A percentile compares a stretch with the other conserved stretches of the same genome.
Conservation (phyloP, 1,140 invertebrate species). For the Meloidogyne chitwoodi region DNA sequence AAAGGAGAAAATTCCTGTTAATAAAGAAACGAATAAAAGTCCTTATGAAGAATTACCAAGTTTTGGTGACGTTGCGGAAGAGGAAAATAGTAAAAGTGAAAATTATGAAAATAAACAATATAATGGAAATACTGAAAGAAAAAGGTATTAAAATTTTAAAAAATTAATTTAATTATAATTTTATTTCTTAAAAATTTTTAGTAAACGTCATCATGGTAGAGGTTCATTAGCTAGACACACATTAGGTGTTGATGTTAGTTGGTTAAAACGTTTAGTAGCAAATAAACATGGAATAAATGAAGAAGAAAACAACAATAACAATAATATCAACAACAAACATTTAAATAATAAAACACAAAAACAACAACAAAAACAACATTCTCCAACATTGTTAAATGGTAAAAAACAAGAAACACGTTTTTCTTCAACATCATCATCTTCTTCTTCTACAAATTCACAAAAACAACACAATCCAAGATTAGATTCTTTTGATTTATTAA, state of each 20-base stretch:
- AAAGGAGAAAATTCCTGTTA: neutral
- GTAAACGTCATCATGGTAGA: conserved; percentile 40
- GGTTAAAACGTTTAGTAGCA: conserved; percentile 50
- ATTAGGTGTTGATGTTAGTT: conserved; percentile 52
- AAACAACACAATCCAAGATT: neutral
- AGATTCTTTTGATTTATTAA: neutral
- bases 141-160: neutral
- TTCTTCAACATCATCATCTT: neutral
- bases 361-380: neutral
- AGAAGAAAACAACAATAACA: neutral
- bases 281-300: conserved; percentile 22
- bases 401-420: neutral
- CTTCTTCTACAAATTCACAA: neutral
- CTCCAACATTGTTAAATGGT: neutral
- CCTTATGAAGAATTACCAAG: neutral
- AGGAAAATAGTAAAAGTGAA: neutral
- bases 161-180: neutral
- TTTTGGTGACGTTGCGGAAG: conserved; percentile 2
- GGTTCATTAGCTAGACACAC: conserved; percentile 48
- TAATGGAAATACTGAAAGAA: neutral
- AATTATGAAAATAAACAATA: neutral
- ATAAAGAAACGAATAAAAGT: neutral
- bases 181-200: neutral
- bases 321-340: neutral
- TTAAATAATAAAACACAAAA: neutral